phyloP scores from a whole-genome alignment of 2,888 invertebrate species.

The Diplolepis rosae region DNA sequence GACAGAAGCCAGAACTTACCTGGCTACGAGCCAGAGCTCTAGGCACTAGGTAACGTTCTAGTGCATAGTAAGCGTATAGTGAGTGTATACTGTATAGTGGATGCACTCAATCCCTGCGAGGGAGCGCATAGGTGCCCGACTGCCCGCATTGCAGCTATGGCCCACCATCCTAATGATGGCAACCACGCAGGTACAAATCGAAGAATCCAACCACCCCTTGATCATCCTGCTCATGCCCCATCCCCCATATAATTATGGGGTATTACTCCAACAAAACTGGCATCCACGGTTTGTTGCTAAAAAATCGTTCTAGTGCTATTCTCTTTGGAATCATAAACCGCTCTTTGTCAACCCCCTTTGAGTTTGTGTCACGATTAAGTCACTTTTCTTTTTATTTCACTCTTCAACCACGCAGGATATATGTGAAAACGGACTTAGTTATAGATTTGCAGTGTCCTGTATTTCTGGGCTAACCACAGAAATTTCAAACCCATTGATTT shows the following conservation, averaged over 20 bases:
- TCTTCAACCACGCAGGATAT: not conserved
- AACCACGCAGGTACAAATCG: constrained; percentile 68
- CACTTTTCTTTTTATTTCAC: constrained; percentile 3
- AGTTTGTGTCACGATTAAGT: constrained; percentile 9
- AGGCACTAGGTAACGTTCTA: constrained; percentile 52
- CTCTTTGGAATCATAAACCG: constrained; percentile 28
- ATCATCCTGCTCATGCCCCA: constrained; percentile 16
- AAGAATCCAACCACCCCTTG: constrained; percentile 43
- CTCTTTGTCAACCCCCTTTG: constrained; percentile 35
- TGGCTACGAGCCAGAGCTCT: constrained; percentile 66
- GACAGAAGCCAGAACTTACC: constrained; percentile 66
- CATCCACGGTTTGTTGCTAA: constrained; percentile 60
- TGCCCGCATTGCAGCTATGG: constrained; percentile 72
- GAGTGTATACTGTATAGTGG: constrained; percentile 48
- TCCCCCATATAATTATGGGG: constrained; percentile 32
- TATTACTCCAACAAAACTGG: constrained; percentile 30
- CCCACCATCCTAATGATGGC: constrained; percentile 71
- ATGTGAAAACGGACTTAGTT: constrained; percentile 2
- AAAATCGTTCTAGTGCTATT: constrained; percentile 53
- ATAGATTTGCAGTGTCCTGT: not conserved
- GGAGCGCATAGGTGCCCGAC: constrained; percentile 66
- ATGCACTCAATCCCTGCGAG: constrained; percentile 49
- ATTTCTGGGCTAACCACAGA: constrained; percentile 7
- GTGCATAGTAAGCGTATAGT: constrained; percentile 57
- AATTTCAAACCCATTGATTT: constrained; percentile 20